A percentile compares a stretch with the other conserved stretches of the same genome.
These are phyloP conservation scores for Melanotaenia maccullochi DNA, from an alignment of 2,797 vertebrate genomes.

Conservation along the genomic window DNA sequence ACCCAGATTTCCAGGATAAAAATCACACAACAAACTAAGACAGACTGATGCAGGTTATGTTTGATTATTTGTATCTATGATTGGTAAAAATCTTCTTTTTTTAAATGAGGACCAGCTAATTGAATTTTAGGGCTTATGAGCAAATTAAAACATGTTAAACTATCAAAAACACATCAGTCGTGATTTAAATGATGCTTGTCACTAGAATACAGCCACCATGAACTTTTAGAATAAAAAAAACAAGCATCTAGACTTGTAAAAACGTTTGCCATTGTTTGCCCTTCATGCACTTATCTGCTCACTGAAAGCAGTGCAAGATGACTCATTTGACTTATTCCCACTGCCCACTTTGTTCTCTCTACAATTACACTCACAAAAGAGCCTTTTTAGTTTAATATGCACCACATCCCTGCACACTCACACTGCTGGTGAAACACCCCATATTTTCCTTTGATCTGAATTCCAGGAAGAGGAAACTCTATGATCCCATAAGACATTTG, in stretches of 20 bases:
- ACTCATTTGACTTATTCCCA: conserved; percentile 57
- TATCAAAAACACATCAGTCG: no score
- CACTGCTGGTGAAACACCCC: neutral
- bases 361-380: conserved; percentile 51
- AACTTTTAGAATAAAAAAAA: conserved; percentile 18
- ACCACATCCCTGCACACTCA: conserved; percentile 8
- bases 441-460: conserved; percentile 25
- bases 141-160: no score
- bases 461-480: conserved; percentile 47
- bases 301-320: conserved; percentile 37
- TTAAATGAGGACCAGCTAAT: no score
- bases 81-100: no score
- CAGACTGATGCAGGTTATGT: neutral
- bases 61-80: neutral
- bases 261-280: conserved; percentile 14
- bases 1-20: neutral
- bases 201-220: neutral
- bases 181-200: no score
- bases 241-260: conserved; percentile 30
- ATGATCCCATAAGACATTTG: conserved; percentile 30
- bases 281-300: conserved; percentile 19
- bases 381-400: conserved; percentile 61
- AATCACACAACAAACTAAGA: neutral
- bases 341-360: conserved; percentile 43
- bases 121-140: no score